A percentile compares a stretch with the other conserved stretches of the same genome.
Evolutionary conservation across 2,113 vertebrate species (phyloP).

Genomic region (Aviceda subcristata): DNA sequence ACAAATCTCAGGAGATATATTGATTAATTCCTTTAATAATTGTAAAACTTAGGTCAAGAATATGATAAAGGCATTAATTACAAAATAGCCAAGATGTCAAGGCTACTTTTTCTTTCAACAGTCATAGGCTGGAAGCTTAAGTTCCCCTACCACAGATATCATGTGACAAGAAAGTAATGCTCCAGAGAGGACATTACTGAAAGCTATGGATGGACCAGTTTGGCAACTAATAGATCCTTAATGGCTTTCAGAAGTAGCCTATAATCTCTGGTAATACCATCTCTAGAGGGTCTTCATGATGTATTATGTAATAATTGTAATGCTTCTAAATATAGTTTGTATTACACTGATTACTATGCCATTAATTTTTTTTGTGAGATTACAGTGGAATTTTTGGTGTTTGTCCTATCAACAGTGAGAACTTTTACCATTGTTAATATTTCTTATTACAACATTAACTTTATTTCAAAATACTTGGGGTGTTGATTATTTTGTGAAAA

Average conservation of each 20-base stretch:
- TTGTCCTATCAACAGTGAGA: background rate
- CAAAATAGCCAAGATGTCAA: background rate
- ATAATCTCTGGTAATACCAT: slow-evolving; percentile 39
- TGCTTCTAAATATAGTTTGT: background rate
- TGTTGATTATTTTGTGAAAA: background rate
- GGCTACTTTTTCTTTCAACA: background rate
- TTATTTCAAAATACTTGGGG: background rate
- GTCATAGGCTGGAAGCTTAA: background rate
- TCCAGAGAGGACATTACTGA: slow-evolving; percentile 32
- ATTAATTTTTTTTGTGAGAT: background rate
- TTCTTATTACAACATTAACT: too few relatives aligned
- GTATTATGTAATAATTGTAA: slow-evolving; percentile 35
- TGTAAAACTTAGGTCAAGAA: background rate
- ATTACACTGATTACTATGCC: background rate
- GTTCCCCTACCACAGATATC: background rate
- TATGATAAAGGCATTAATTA: slow-evolving; percentile 8
- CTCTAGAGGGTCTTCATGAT: slow-evolving; percentile 43
- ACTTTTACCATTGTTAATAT: background rate
- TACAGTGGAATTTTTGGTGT: background rate
- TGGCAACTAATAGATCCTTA: slow-evolving; percentile 58
- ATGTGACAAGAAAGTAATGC: background rate
- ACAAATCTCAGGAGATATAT: background rate
- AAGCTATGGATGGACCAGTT: slow-evolving; percentile 54
- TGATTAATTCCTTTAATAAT: background rate
- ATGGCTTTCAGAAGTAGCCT: slow-evolving; percentile 43